phyloP scores from a whole-genome alignment of 1,140 invertebrate species.

The Drosophila nigromelanica region DNA sequence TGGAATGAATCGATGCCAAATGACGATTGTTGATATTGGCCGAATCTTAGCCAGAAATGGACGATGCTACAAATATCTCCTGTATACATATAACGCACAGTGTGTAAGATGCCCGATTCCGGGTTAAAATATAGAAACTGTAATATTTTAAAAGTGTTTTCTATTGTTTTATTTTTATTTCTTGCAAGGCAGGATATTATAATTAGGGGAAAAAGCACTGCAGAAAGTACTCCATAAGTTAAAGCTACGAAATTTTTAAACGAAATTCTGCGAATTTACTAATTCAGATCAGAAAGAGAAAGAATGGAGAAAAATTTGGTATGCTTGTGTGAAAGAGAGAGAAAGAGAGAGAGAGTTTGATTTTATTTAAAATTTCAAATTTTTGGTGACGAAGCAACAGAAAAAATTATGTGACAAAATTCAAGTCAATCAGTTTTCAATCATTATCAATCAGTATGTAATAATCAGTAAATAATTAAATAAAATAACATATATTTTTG shows the following conservation, averaged over 20 bases:
- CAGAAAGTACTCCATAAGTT: constrained; percentile 4
- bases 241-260: constrained; percentile 20
- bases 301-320: neutral
- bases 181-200: neutral
- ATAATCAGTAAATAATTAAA: constrained; percentile 14
- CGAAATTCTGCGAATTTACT: constrained; percentile 17
- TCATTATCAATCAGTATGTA: constrained; percentile 43
- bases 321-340: constrained; percentile 6
- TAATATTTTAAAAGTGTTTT: neutral
- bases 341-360: neutral
- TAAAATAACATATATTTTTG: constrained; percentile 26
- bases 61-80: constrained; percentile 7
- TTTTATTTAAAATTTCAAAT: neutral
- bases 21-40: neutral
- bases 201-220: constrained; percentile 4
- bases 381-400: constrained; percentile 26
- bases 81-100: constrained; percentile 19
- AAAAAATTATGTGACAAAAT: constrained; percentile 21
- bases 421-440: constrained; percentile 37
- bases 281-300: constrained; percentile 15
- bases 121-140: neutral
- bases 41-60: constrained; percentile 14
- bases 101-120: constrained; percentile 9
- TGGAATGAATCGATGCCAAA: constrained; percentile 19
- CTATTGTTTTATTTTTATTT: neutral